Evolutionary conservation across 2,113 vertebrate species (phyloP).

Genomic region (Microtus ochrogaster): DNA sequence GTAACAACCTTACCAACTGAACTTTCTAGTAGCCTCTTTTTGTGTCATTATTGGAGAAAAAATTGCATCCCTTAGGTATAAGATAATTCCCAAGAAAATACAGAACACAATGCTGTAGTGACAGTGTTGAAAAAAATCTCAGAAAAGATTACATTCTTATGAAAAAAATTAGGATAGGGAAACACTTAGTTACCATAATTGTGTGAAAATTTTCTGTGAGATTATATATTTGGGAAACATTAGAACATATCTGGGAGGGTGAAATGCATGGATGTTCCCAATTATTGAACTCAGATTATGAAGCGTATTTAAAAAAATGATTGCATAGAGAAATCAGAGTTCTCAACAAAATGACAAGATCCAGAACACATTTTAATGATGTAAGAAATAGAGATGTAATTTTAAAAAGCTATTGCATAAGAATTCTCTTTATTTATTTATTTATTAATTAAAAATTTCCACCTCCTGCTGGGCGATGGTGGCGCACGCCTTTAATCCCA

Average conservation of each 20-base stretch:
- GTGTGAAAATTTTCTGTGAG: neutral
- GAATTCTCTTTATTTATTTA: too few species aligned
- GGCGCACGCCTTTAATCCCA: too few species aligned
- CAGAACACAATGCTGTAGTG: neutral
- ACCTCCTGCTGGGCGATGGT: too few species aligned
- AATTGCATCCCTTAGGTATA: neutral
- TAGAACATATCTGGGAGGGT: neutral
- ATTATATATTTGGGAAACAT: neutral
- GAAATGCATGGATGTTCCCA: neutral
- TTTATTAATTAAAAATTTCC: too few species aligned
- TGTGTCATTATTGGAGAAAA: neutral
- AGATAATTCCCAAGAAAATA: neutral
- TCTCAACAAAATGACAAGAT: neutral
- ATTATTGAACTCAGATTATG: neutral
- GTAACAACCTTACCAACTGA: neutral
- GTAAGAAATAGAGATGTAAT: neutral
- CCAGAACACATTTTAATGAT: neutral
- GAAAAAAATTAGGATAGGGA: neutral
- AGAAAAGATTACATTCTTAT: neutral
- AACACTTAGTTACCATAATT: neutral
- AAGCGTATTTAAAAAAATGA: neutral
- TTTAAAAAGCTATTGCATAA: neutral
- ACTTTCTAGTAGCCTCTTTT: neutral
- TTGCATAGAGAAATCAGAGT: neutral
- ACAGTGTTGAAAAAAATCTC: neutral